phyloP scores from a whole-genome alignment of 2,888 invertebrate species.

The Oithona nana region DNA sequence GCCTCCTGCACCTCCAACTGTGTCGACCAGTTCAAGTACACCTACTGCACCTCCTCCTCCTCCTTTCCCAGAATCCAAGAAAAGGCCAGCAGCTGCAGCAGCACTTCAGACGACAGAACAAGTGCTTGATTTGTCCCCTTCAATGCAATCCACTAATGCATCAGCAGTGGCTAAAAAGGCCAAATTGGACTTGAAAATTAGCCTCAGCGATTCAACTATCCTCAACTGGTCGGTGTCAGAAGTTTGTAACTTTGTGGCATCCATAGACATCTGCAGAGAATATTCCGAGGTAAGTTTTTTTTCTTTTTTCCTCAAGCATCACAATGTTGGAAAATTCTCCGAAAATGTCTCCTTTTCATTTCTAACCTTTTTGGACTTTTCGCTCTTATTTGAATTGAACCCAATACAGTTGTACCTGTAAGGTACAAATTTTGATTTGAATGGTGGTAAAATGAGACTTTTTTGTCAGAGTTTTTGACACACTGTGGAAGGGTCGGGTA shows the following conservation, averaged over 20 bases:
- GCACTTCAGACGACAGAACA: too few species aligned
- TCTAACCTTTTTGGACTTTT: too few species aligned
- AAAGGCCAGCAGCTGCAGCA: neutral
- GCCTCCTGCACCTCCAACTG: neutral
- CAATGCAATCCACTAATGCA: neutral
- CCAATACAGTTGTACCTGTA: too few species aligned
- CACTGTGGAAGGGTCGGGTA: too few species aligned
- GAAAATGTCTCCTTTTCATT: too few species aligned
- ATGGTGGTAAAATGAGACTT: too few species aligned
- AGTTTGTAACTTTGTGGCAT: neutral
- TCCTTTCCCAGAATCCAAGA: neutral
- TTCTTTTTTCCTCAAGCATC: too few species aligned
- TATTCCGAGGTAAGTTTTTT: neutral
- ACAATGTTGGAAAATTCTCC: too few species aligned
- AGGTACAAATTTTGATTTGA: too few species aligned
- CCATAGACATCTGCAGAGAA: slow-evolving; percentile 6
- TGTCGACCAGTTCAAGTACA: neutral
- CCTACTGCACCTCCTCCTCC: neutral
- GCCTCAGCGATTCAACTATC: neutral
- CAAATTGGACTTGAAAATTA: neutral
- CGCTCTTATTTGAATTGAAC: too few species aligned
- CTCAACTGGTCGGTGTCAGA: neutral
- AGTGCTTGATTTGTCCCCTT: neutral
- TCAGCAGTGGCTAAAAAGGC: neutral
- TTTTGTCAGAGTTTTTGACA: too few species aligned